Evolutionary conservation across 2,797 vertebrate genomes (phyloP).

Genomic region (Lepidocolaptes lacrymiger): DNA sequence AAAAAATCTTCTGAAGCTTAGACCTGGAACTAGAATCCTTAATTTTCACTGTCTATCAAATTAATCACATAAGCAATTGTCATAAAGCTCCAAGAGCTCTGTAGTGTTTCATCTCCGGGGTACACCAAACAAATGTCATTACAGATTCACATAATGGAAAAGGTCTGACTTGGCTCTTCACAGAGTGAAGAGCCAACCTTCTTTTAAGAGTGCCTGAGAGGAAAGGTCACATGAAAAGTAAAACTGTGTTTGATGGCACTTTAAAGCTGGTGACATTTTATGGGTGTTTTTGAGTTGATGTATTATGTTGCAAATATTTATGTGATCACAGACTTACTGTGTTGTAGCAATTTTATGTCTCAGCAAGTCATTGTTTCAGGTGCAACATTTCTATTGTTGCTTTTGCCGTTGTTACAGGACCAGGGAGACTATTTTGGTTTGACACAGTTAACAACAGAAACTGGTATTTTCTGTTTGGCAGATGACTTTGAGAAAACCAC

Average conservation of each 20-base stretch:
- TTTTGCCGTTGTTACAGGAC: neutral
- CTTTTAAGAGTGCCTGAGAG: neutral
- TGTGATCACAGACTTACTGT: neutral
- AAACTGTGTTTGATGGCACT: neutral
- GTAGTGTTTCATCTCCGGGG: neutral
- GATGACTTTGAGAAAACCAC: neutral
- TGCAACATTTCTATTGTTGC: neutral
- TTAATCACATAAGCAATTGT: neutral
- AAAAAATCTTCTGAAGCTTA: neutral
- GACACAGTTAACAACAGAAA: neutral
- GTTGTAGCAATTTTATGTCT: neutral
- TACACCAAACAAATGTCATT: neutral
- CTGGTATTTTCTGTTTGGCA: neutral
- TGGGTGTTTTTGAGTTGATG: neutral
- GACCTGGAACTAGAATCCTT: neutral
- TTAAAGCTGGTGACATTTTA: neutral
- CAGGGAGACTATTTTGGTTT: neutral
- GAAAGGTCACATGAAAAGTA: neutral
- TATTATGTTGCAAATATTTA: neutral
- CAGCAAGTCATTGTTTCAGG: neutral
- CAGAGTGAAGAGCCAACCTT: neutral
- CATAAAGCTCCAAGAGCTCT: neutral
- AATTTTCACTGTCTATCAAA: neutral
- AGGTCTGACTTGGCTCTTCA: neutral
- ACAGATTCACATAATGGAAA: neutral